Evolutionary conservation across 1,140 invertebrate species (phyloP).

Genomic region (Listronotus oregonensis): DNA sequence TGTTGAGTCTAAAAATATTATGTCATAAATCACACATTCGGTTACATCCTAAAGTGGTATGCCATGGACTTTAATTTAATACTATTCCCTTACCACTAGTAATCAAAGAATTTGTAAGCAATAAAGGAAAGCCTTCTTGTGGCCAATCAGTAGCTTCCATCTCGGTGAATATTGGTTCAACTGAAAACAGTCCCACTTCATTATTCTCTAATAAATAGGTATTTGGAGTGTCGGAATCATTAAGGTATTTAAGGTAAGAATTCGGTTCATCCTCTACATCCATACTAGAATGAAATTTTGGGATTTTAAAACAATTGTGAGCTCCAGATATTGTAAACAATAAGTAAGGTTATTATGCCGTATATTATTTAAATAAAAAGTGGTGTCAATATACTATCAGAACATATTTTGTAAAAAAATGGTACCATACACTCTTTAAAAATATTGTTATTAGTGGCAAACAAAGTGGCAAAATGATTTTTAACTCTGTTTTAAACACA

Average conservation of each 20-base stretch:
- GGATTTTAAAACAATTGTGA: too few species aligned
- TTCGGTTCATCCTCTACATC: conserved; percentile 41
- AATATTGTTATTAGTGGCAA: too few species aligned
- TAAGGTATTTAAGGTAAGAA: conserved; percentile 44
- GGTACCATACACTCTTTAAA: too few species aligned
- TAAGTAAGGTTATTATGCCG: too few species aligned
- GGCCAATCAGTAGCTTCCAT: conserved; percentile 43
- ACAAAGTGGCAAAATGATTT: too few species aligned
- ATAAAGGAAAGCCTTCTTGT: conserved; percentile 40
- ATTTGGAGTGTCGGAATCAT: conserved; percentile 37
- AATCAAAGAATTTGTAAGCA: conserved; percentile 41
- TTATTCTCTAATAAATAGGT: conserved; percentile 43
- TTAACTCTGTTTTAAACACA: too few species aligned
- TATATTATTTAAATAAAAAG: too few species aligned
- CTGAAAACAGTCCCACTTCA: conserved; percentile 41
- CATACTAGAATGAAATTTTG: conserved; percentile 48
- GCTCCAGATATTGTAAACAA: too few species aligned
- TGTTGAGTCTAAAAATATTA: neutral
- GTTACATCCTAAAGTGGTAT: too few species aligned
- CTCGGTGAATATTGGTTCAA: conserved; percentile 46
- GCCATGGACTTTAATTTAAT: neutral
- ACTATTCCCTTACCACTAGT: conserved; percentile 32
- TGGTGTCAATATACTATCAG: too few species aligned
- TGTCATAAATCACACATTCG: conserved; percentile 17
- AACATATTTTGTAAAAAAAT: too few species aligned